Evolutionary conservation across 2,113 vertebrate species (phyloP).

Genomic region (Orthochromis malagaraziensis): DNA sequence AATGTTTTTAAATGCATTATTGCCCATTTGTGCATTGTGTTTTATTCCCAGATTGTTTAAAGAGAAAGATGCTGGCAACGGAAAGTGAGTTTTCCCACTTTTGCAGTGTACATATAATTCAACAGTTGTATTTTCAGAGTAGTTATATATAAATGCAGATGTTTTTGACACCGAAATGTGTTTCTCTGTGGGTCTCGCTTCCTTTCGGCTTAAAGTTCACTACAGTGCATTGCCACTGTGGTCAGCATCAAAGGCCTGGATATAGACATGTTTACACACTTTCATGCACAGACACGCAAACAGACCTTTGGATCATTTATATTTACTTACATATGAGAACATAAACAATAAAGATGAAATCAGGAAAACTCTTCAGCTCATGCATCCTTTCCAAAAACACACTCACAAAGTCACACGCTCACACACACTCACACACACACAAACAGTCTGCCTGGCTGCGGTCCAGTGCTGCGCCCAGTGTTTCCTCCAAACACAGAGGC

Average conservation of each 20-base stretch:
- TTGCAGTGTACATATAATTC: slow-evolving; percentile 8
- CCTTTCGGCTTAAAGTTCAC: background rate
- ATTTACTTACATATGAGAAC: slow-evolving; percentile 23
- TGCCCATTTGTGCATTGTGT: slow-evolving; percentile 24
- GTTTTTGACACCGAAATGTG: slow-evolving; percentile 42
- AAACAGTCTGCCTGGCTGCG: background rate
- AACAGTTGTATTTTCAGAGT: slow-evolving; percentile 14
- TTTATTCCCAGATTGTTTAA: background rate
- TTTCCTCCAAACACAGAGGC: background rate
- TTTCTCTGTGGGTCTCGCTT: slow-evolving; percentile 6
- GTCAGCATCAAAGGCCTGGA: slow-evolving; percentile 55
- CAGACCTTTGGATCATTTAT: slow-evolving; percentile 36
- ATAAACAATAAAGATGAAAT: slow-evolving; percentile 34
- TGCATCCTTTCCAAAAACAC: background rate
- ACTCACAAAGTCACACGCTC: background rate
- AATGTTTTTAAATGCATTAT: slow-evolving; percentile 13
- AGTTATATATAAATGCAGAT: slow-evolving; percentile 44
- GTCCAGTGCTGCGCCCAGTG: background rate
- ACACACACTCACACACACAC: background rate
- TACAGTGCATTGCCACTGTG: slow-evolving; percentile 26
- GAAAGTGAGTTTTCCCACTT: slow-evolving; percentile 1
- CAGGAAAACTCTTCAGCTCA: background rate
- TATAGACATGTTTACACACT: slow-evolving; percentile 34
- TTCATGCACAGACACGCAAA: slow-evolving; percentile 30
- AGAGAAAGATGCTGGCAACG: background rate